Evolutionary conservation across 37 sponge, comb jelly and placozoan species (phyloP).

Genomic region (Spongia lamella): DNA sequence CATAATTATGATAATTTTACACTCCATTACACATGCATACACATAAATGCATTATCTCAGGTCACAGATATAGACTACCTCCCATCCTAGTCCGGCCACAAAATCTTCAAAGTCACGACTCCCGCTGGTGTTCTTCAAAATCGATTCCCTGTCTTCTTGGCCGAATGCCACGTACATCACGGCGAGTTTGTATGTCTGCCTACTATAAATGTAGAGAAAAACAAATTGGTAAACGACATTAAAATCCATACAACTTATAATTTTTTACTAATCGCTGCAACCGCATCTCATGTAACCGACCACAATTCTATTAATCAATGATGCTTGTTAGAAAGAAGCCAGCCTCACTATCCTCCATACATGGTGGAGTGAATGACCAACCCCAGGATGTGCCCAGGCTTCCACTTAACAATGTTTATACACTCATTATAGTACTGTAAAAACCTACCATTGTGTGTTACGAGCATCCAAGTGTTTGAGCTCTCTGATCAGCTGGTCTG

Average conservation of each 20-base stretch:
- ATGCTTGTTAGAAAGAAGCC: not conserved
- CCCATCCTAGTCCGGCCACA: conserved; percentile 96
- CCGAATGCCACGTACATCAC: conserved; percentile 91
- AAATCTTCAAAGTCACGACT: conserved; percentile 90
- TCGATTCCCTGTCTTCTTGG: conserved; percentile 86
- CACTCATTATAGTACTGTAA: not conserved
- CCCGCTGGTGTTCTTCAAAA: conserved; percentile 79
- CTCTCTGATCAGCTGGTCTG: conserved; percentile 79
- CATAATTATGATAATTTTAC: too few relatives aligned
- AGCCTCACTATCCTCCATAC: too few relatives aligned
- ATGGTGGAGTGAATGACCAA: too few relatives aligned
- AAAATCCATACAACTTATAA: not conserved
- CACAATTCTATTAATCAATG: not conserved
- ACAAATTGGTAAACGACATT: not conserved
- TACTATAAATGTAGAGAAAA: conserved; percentile 46
- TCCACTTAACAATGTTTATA: conserved; percentile 9
- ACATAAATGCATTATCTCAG: not conserved
- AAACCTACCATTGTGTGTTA: conserved; percentile 55
- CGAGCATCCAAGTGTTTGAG: conserved; percentile 77
- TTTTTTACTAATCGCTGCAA: not conserved
- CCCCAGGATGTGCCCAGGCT: conserved; percentile 9
- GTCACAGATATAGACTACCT: conserved; percentile 59
- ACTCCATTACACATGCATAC: not conserved
- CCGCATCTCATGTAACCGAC: not conserved
- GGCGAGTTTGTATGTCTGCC: conserved; percentile 96